Evolutionary conservation across 2,888 invertebrate species (phyloP), one percentile per base, ranked within the genome.

Genomic region (Bellardia pandia): DNA sequence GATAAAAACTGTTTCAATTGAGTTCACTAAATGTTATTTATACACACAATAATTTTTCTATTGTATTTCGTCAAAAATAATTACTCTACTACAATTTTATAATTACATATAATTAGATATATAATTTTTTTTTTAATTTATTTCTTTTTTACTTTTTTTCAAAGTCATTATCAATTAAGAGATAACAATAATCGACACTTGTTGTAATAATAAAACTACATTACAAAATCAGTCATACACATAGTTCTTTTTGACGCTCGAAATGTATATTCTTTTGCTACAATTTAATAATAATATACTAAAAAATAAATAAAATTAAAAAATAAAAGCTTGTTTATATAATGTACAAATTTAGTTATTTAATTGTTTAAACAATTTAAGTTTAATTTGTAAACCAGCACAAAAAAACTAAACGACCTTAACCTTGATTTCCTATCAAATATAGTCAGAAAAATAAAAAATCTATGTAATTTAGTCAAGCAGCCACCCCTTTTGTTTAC

Each of bases 351-450:
- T 48, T n/a, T 69, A 51, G 33, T 62, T 48, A n/a, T 75, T 62
- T 48, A 42, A 13, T 58, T 56, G 13, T 42, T 58, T 45, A 58
- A 58, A 72, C 58, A 72, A 68, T 16, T 53, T 37, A 33, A 16
- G 37, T 37, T 23, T 2, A 64, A 45, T 45, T 74, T 45, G 11
- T 60, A 30, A 6, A 71, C 11, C 68, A 56, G 42, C 13, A 62
- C 23, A 0, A 23, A 23, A 23, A 66, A 74, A 58, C 71, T 72
- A 16, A 71, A 64, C 60, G 64, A 69, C 86, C 86, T 86, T 86
- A 78, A 82, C 78, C 68, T 23, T 60, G 42, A 60, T 78, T 81
- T 60, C 42, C 14, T 11, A 23, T 40, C 56, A 71, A 77, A 71
- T 56, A 83, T 48, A 45, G 45, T 78, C 13, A 48, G 62, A 76